A percentile compares a stretch with the other conserved stretches of the same genome.
phyloP scores from a whole-genome alignment of 2,797 vertebrate genomes.

The Malurus leucopterus region DNA sequence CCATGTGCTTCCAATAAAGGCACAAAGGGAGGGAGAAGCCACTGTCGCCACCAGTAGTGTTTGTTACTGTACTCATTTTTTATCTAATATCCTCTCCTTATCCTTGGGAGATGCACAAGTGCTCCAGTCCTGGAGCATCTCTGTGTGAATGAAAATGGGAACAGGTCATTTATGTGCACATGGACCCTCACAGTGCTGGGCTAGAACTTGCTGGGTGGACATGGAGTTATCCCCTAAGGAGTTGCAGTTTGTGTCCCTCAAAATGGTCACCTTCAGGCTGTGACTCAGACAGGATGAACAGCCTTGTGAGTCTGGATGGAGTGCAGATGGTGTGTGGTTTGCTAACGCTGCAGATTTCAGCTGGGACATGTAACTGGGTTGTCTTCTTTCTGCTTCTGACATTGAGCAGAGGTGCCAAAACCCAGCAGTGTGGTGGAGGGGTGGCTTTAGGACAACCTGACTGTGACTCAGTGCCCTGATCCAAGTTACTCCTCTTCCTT shows the following conservation, averaged over 20 bases:
- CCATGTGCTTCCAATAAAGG: background rate
- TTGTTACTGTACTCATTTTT: background rate
- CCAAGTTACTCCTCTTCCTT: background rate
- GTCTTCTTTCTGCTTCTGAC: background rate
- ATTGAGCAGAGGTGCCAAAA: background rate
- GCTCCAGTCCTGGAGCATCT: background rate
- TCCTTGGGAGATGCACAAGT: background rate
- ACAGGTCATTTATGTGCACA: background rate
- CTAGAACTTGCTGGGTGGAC: background rate
- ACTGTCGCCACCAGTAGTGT: background rate
- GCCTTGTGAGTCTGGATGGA: background rate
- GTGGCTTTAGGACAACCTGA: background rate
- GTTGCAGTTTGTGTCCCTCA: background rate
- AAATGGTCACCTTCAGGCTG: background rate
- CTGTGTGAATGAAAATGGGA: background rate
- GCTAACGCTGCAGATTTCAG: background rate
- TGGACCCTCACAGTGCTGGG: background rate
- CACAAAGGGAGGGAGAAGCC: background rate
- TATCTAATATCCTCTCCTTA: background rate
- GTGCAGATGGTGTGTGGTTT: background rate
- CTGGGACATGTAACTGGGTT: background rate
- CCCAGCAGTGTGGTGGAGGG: background rate
- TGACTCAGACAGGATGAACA: background rate
- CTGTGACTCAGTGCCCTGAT: background rate
- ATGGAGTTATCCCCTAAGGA: background rate